Conservation (phyloP, 2,797 vertebrate genomes). For the Thripadectes ignobilis region DNA sequence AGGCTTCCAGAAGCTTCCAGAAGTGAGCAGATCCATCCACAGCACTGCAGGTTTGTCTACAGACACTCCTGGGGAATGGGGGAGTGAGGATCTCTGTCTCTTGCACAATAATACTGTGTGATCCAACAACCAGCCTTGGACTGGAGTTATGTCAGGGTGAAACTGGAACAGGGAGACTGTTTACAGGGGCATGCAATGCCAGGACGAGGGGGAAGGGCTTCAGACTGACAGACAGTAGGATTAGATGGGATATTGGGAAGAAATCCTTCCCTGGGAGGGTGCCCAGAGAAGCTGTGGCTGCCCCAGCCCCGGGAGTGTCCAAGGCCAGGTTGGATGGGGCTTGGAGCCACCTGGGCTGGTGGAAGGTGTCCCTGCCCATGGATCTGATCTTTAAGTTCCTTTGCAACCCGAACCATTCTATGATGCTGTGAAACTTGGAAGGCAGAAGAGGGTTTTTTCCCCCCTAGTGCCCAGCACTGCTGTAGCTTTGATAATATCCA, state of each 20-base stretch:
- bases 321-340: rapidly evolving
- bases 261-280: not conserved
- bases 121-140: not conserved
- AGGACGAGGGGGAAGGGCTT: not conserved
- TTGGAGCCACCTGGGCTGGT: not conserved
- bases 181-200: not conserved
- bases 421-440: not conserved
- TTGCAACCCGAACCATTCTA: not conserved
- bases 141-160: not conserved
- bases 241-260: not conserved
- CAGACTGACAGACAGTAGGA: not conserved
- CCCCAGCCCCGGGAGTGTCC: not conserved
- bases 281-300: not conserved
- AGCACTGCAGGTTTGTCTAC: not conserved
- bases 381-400: not conserved
- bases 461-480: not conserved
- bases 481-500: not conserved
- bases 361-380: not conserved
- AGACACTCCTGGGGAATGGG: too few relatives aligned
- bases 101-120: rapidly evolving
- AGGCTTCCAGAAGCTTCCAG: not conserved
- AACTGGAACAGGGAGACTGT: not conserved
- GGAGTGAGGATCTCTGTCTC: not conserved
- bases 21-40: not conserved
- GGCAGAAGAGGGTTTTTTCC: not conserved